Evolutionary conservation across 2,113 vertebrate genomes (phyloP), one percentile per base, ranked within the genome.

Genomic region (Tachycineta bicolor): DNA sequence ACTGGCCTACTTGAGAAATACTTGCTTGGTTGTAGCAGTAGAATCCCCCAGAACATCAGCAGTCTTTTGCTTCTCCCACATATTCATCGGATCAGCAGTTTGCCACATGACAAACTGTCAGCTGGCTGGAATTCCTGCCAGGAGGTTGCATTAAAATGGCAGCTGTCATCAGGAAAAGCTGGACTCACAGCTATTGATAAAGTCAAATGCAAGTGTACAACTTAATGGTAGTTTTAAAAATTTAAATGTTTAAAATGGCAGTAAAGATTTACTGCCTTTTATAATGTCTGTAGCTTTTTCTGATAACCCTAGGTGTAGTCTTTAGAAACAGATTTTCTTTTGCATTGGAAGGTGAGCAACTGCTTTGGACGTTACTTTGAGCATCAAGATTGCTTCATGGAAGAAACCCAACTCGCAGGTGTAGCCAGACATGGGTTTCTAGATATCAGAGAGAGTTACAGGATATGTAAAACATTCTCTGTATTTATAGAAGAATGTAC

Each of bases 11-110:
- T 92, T 76, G 53, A 87, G 87, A 74, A 84, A 23, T 43, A 58
- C 58, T 80, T 80, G 3, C 43, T 90, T 90, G 26, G 25, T 89
- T 93, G 83, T 56, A 65, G 67, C 49, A 41, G n/a, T 56, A 80
- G 74, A 85, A 79, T 77, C 58, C 91, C 46, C 43, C 88, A 85
- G 82, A 93, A 83, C 55, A 74, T 86, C 55, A 78, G 44, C 79
- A 63, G 0, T 83, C 82, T 86, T 58, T 73, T 90, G 29, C 56
- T 93, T 77, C 71, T 96, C 87, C 87, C 85, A 78, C 93, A 70
- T 60, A 18, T 37, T 92, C 71, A n/a, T 86, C 59, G 87, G 34
- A 91, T 96, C 90, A 92, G 92, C 90, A 81, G 76, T 81, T 96
- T 93, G 88, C 79, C 8, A 8, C 49, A 33, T 94, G 84, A 87